phyloP scores from a whole-genome alignment of 2,113 vertebrate species.

The Oncorhynchus tshawytscha region DNA sequence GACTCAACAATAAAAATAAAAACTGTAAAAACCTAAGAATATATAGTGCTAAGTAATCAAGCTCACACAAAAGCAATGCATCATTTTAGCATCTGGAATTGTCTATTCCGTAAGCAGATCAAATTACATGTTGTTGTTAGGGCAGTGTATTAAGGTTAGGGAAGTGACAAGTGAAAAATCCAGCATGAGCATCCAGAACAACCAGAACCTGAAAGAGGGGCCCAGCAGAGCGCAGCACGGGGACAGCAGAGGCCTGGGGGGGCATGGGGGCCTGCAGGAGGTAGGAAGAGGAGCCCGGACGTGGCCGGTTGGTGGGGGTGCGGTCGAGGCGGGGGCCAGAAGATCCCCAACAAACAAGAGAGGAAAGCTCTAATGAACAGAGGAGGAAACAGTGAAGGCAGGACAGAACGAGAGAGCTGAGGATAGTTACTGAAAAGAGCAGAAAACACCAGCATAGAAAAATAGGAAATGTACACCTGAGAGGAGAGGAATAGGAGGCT shows the following conservation, averaged over 20 bases:
- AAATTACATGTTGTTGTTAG: neutral
- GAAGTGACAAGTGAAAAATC: neutral
- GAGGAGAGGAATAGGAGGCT: neutral
- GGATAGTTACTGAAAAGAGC: neutral
- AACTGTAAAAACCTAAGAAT: neutral
- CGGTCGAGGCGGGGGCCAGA: constrained; percentile 7
- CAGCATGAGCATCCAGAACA: constrained; percentile 4
- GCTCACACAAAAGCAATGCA: neutral
- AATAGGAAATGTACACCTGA: neutral
- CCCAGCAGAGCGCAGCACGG: constrained; percentile 26
- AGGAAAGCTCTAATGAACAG: constrained; percentile 50
- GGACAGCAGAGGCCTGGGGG: constrained; percentile 23
- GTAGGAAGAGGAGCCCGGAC: constrained; percentile 39
- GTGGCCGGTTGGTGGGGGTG: constrained; percentile 60
- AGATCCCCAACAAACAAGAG: constrained; percentile 41
- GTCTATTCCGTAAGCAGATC: neutral
- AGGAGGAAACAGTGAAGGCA: neutral
- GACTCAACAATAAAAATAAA: neutral
- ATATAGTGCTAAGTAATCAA: neutral
- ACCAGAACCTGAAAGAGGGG: constrained; percentile 28
- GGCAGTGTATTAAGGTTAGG: neutral
- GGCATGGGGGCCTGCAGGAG: constrained; percentile 23
- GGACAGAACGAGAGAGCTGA: constrained; percentile 3
- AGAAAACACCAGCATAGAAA: neutral
- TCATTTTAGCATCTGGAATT: neutral